Evolutionary conservation across 1,140 invertebrate species (phyloP).

Genomic region (Wiebesia pumilae): DNA sequence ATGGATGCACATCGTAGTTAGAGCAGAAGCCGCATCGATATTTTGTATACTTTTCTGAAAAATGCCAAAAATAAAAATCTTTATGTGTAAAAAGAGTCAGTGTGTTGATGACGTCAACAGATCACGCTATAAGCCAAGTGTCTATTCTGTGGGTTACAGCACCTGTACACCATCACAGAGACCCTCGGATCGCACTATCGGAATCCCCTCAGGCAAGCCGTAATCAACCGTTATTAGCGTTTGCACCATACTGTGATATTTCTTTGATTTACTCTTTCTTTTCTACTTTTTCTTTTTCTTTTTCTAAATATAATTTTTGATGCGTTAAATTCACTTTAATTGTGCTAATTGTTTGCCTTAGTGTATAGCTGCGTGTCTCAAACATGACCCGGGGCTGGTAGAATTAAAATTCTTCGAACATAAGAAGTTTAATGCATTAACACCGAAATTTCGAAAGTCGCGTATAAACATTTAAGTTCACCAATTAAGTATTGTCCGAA

Average conservation of each 20-base stretch:
- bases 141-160: slow-evolving; percentile 80
- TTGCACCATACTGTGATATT: slow-evolving; percentile 51
- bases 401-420: slow-evolving; percentile 21
- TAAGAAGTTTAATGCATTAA: neutral
- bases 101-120: slow-evolving; percentile 9
- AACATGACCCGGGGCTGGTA: neutral
- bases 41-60: neutral
- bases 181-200: slow-evolving; percentile 76
- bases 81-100: neutral
- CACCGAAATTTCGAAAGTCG: neutral
- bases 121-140: slow-evolving; percentile 35
- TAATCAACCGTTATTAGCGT: slow-evolving; percentile 74
- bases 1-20: neutral
- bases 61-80: neutral
- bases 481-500: no score
- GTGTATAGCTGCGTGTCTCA: slow-evolving; percentile 38
- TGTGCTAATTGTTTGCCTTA: slow-evolving; percentile 68
- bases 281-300: slow-evolving; percentile 5
- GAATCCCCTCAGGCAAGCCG: slow-evolving; percentile 85
- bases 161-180: slow-evolving; percentile 77
- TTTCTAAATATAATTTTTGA: slow-evolving; percentile 15
- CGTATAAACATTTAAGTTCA: no score
- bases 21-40: neutral
- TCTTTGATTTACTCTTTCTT: slow-evolving; percentile 13
- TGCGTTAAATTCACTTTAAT: slow-evolving; percentile 48